phyloP scores from a whole-genome alignment of 2,888 invertebrate species.

The Hololepta plana region DNA sequence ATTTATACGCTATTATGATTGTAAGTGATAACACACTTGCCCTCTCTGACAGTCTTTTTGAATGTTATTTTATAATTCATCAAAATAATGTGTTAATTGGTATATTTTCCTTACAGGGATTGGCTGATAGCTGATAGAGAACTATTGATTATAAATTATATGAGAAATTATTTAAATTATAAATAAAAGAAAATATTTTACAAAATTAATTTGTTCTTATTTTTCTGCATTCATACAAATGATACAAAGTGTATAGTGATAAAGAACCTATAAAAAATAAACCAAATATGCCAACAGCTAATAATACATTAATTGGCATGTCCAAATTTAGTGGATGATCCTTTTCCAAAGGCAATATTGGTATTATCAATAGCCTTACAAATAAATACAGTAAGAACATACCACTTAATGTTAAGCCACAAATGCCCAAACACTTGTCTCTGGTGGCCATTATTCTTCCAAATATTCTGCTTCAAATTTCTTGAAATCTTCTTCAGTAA shows the following conservation, averaged over 20 bases:
- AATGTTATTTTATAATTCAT: no score
- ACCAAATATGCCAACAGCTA: constrained; percentile 17
- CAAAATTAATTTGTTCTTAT: no score
- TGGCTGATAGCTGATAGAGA: no score
- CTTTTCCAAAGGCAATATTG: constrained; percentile 19
- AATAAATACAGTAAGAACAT: constrained; percentile 16
- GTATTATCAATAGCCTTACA: constrained; percentile 18
- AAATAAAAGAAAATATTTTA: no score
- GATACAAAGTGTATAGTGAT: constrained; percentile 18
- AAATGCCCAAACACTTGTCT: constrained; percentile 11
- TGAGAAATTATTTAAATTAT: no score
- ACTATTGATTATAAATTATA: no score
- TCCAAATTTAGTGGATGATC: constrained; percentile 13
- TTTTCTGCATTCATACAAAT: constrained; percentile 8
- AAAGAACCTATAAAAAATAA: constrained; percentile 19
- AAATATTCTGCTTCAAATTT: constrained; percentile 48
- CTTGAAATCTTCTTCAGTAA: constrained; percentile 50
- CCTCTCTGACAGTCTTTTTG: no score
- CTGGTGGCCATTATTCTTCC: constrained; percentile 24
- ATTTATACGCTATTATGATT: no score
- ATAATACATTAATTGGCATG: constrained; percentile 16
- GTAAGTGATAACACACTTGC: no score
- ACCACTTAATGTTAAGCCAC: constrained; percentile 14
- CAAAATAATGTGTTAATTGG: no score
- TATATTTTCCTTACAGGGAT: no score